These are phyloP conservation scores for Brachyopa scutellaris DNA, from an alignment of 2,888 invertebrate genomes.

Conservation along the genomic window DNA sequence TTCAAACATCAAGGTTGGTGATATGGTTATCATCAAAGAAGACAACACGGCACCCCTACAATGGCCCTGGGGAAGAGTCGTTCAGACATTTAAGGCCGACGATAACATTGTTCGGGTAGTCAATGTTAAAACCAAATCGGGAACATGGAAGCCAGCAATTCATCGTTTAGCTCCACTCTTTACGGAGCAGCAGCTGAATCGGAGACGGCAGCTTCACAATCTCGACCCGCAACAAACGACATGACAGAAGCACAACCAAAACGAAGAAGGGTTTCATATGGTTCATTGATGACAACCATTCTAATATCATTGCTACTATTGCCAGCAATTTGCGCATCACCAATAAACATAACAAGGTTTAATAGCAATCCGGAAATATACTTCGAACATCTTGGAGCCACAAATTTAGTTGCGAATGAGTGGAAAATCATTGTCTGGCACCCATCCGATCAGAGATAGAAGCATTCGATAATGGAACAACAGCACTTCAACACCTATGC, in stretches of 20 bases:
- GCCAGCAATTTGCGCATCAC: not conserved
- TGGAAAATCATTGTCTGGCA: not conserved
- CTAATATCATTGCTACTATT: not conserved
- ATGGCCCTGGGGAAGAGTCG: slow-evolving; percentile 25
- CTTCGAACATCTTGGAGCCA: slow-evolving; percentile 3
- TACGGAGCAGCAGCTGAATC: not conserved
- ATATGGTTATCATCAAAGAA: slow-evolving; percentile 24
- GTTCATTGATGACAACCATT: not conserved
- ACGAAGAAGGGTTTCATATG: no score
- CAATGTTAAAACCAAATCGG: slow-evolving; percentile 17
- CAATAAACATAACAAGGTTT: not conserved
- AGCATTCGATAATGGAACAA: not conserved
- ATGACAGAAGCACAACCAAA: not conserved
- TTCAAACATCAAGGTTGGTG: not conserved
- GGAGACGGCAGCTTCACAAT: not conserved
- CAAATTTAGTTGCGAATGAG: not conserved
- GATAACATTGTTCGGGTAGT: slow-evolving; percentile 23
- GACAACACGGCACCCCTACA: slow-evolving; percentile 29
- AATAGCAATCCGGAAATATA: slow-evolving; percentile 3
- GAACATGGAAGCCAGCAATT: not conserved
- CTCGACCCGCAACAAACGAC: no score
- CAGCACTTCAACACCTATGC: not conserved
- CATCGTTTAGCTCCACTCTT: not conserved
- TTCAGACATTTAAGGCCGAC: not conserved
- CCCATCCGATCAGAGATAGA: not conserved